Evolutionary conservation across 2,888 invertebrate genomes (phyloP).

Genomic region (Chymomyza fuscimana): DNA sequence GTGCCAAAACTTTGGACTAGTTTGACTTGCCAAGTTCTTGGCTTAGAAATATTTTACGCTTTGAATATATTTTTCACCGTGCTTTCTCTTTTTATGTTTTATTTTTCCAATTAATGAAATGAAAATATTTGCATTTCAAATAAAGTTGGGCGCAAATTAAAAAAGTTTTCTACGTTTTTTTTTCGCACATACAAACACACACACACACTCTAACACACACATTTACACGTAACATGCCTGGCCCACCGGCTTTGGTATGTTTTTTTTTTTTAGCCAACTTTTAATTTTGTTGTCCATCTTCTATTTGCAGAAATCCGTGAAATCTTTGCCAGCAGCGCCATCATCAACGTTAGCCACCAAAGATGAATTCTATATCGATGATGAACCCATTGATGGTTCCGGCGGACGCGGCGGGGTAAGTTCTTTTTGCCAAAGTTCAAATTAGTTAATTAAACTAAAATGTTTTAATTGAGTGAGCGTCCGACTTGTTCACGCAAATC

Average conservation of each 20-base stretch:
- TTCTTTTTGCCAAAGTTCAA: conserved; percentile 28
- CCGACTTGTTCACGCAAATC: neutral
- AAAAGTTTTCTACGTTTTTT: conserved; percentile 52
- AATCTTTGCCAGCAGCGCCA: conserved; percentile 70
- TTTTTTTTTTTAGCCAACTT: conserved; percentile 9
- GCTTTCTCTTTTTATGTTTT: neutral
- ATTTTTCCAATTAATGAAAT: conserved; percentile 55
- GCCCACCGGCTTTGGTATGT: neutral
- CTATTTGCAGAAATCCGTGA: conserved; percentile 75
- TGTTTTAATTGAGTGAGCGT: conserved; percentile 8
- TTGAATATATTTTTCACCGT: neutral
- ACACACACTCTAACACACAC: neutral
- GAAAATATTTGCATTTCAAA: conserved; percentile 56
- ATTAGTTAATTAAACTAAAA: conserved; percentile 12
- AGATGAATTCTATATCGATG: conserved; percentile 87
- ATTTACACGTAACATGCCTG: neutral
- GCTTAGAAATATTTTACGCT: neutral
- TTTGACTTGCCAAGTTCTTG: neutral
- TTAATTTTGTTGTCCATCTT: conserved; percentile 15
- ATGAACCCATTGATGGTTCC: conserved; percentile 87
- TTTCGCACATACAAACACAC: neutral
- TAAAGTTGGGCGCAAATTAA: conserved; percentile 52
- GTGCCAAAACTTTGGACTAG: neutral
- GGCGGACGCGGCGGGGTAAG: conserved; percentile 85
- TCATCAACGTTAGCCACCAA: conserved; percentile 62